Percentiles rank a stretch among this genome's conserved stretches.
These are phyloP conservation scores for Enteromius treurensis DNA, from an alignment of 2,797 vertebrate genomes.

Conservation along the genomic window DNA sequence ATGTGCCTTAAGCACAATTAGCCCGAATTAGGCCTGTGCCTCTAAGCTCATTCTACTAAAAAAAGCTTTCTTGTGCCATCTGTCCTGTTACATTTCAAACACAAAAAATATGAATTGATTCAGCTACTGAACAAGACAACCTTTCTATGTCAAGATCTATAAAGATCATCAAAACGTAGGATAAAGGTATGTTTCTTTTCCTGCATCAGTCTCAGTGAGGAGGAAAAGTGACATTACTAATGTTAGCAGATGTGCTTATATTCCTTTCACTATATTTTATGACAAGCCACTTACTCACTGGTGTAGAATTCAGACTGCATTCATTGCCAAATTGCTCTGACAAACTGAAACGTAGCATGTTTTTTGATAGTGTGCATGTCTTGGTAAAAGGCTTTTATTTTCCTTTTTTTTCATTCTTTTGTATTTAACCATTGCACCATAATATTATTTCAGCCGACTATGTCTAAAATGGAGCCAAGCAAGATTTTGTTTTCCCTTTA, in stretches of 20 bases:
- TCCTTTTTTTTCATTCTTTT: slow-evolving; percentile 24
- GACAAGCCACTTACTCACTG: slow-evolving; percentile 68
- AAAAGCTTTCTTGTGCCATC: slow-evolving; percentile 15
- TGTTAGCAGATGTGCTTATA: slow-evolving; percentile 65
- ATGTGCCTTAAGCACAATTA: slow-evolving; percentile 71
- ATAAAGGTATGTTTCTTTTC: neutral
- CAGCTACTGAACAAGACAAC: slow-evolving; percentile 10
- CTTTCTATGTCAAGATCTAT: neutral
- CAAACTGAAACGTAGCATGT: slow-evolving; percentile 25
- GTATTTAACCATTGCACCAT: slow-evolving; percentile 23
- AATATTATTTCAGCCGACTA: slow-evolving; percentile 24
- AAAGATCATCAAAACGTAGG: neutral
- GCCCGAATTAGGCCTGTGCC: slow-evolving; percentile 66
- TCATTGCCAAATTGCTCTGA: slow-evolving; percentile 58
- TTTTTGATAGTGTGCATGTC: slow-evolving; percentile 13
- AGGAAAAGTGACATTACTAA: slow-evolving; percentile 56
- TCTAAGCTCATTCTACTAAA: slow-evolving; percentile 5
- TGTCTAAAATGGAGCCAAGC: slow-evolving; percentile 29
- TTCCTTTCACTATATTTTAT: slow-evolving; percentile 48
- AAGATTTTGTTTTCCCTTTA: neutral
- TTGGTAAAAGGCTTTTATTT: slow-evolving; percentile 20
- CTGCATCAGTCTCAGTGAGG: slow-evolving; percentile 45
- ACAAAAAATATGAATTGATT: neutral
- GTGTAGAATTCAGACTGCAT: slow-evolving; percentile 66
- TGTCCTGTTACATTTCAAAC: slow-evolving; percentile 22